Conservation (phyloP, 2,113 vertebrate genomes). For the Pelvicachromis taeniatus region DNA sequence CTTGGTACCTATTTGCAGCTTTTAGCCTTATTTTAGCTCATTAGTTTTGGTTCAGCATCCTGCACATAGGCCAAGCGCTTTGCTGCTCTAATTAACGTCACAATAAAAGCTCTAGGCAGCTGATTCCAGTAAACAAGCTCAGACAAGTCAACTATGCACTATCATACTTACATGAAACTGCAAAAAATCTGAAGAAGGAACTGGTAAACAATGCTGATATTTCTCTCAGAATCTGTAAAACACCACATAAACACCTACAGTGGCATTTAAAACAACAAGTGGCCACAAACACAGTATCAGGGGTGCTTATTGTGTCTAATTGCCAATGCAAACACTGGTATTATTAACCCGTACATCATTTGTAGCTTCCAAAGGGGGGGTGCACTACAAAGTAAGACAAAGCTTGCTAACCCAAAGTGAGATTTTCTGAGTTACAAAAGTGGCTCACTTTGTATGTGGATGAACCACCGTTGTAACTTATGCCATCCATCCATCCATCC, state of each 20-base stretch:
- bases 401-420: no score
- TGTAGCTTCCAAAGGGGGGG: neutral
- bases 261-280: neutral
- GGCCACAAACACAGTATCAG: neutral
- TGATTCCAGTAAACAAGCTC: neutral
- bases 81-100: conserved; percentile 22
- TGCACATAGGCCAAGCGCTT: neutral
- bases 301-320: neutral
- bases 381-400: neutral
- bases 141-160: neutral
- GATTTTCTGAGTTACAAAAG: neutral
- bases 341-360: neutral
- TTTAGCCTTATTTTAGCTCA: neutral
- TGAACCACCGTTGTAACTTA: neutral
- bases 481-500: no score
- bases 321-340: neutral
- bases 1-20: neutral
- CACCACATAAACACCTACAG: neutral
- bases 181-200: neutral
- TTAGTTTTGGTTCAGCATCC: conserved; percentile 13
- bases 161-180: neutral
- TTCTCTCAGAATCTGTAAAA: neutral
- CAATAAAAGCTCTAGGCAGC: neutral
- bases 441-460: neutral
- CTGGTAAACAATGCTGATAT: neutral